Evolutionary conservation across 2,113 vertebrate genomes (phyloP).

Genomic region (Pyrgilauda ruficollis): DNA sequence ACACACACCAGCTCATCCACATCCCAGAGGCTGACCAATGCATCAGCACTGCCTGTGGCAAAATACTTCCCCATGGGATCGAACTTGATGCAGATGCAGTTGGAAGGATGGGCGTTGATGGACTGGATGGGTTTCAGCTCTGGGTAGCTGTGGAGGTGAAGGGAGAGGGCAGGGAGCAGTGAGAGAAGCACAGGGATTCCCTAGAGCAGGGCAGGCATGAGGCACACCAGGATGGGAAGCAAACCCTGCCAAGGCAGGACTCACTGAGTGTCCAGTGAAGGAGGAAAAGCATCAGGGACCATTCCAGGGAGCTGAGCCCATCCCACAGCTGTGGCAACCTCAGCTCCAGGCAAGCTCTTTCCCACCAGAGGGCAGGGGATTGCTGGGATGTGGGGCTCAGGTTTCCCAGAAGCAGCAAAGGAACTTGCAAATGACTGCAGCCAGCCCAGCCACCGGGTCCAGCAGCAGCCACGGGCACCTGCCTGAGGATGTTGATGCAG

Average conservation of each 20-base stretch:
- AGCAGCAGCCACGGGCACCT: background rate
- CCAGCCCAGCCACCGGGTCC: background rate
- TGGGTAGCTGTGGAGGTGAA: constrained; percentile 81
- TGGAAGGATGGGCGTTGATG: constrained; percentile 97
- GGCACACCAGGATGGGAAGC: background rate
- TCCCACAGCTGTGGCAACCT: background rate
- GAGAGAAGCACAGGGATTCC: background rate
- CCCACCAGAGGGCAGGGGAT: background rate
- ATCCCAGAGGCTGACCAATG: constrained; percentile 94
- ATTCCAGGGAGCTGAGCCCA: rapidly evolving
- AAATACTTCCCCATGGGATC: constrained; percentile 97
- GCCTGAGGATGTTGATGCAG: constrained; percentile 98
- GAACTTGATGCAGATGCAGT: constrained; percentile 99
- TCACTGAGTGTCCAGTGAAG: background rate
- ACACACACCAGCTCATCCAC: constrained; percentile 96
- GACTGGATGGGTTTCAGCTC: constrained; percentile 98
- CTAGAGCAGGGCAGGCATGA: background rate
- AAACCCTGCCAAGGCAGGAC: background rate
- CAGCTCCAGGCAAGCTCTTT: background rate
- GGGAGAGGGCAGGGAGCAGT: background rate
- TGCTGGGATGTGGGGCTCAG: rapidly evolving
- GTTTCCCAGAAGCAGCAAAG: background rate
- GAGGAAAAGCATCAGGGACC: background rate
- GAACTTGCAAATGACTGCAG: background rate
- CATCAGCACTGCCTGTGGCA: constrained; percentile 94